Evolutionary conservation across 1,140 invertebrate species (phyloP), one percentile per base, ranked within the genome.

Genomic region (Drosophila pandora): DNA sequence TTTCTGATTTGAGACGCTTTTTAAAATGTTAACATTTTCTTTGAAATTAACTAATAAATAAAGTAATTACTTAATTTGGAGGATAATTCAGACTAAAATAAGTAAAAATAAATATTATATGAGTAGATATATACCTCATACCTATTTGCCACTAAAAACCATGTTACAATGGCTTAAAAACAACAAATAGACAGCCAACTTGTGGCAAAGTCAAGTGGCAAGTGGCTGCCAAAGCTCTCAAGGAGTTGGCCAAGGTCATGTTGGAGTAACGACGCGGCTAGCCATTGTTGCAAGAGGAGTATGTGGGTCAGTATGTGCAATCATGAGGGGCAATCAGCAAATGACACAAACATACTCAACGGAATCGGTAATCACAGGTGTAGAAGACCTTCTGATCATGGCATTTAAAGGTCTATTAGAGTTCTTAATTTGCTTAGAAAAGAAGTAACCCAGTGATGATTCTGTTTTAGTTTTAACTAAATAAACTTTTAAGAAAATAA

Each of bases 231-330:
- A n/a, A 23, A 34, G 25, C n/a, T 57, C 50, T 49, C 32, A 69
- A 69, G 65, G 65, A 69, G 65, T 49, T 69, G 52, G 65, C 43
- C 65, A 69, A 57, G 65, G 65, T 55, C 63, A 10, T 3, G 3
- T 12, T 37, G 2, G 4, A 43, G 10, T 3, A 41, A 21, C 12
- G 48, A 13, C 3, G 32, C 21, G 22, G 34, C 10, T 9, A 53
- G 9, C 41, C 43, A 69, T 69, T 69, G 32, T 69, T 21, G 25
- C 50, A 32, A 48, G 34, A 41, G n/a, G 53, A 49, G 25, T 39
- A 68, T 64, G 59, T 67, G 60, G 47, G 63, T 43, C 63, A 43
- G 10, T 43, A 12, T 34, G 43, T 22, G 47, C 47, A 50, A 39
- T 64, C 63, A 13, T 50, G 23, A 49, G 45, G 23, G 21, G 34